phyloP scores from a whole-genome alignment of 2,888 invertebrate species.

The Malthinus seriepunctatus region DNA sequence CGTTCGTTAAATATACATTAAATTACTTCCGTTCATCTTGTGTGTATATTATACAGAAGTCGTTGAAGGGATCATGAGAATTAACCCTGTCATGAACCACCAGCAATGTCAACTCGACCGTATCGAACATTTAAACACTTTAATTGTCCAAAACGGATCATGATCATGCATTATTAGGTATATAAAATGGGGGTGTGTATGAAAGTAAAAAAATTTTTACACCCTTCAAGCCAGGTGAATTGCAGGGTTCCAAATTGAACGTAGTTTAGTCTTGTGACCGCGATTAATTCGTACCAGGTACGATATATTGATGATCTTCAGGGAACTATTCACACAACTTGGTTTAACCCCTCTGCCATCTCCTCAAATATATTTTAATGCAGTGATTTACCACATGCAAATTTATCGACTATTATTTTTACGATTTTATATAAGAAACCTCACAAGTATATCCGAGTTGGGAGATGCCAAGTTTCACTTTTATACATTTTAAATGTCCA shows the following conservation, averaged over 20 bases:
- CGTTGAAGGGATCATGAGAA: constrained; percentile 15
- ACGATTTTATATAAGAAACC: constrained; percentile 12
- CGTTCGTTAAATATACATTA: not conserved
- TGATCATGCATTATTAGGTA: not conserved
- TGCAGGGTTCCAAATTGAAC: constrained; percentile 24
- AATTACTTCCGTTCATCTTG: constrained; percentile 9
- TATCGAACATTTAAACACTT: constrained; percentile 43
- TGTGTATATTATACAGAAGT: not conserved
- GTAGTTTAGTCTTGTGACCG: constrained; percentile 24
- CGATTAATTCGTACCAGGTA: constrained; percentile 47
- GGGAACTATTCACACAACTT: constrained; percentile 31
- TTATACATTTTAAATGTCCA: not conserved
- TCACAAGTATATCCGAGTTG: too few relatives aligned
- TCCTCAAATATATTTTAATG: constrained; percentile 38
- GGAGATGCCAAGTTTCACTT: too few relatives aligned
- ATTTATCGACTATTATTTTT: constrained; percentile 32
- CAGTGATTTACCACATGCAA: constrained; percentile 39
- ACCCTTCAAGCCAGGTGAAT: constrained; percentile 26
- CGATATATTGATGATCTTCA: constrained; percentile 49
- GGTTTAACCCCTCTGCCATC: constrained; percentile 30
- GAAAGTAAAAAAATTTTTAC: constrained; percentile 16
- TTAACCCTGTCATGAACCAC: constrained; percentile 15
- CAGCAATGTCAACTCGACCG: constrained; percentile 34
- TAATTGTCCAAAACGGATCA: constrained; percentile 43
- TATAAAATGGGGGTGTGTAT: constrained; percentile 10